Base-by-base conservation (phyloP, 2,797 vertebrate genomes). In the Lophotriccus pileatus region DNA sequence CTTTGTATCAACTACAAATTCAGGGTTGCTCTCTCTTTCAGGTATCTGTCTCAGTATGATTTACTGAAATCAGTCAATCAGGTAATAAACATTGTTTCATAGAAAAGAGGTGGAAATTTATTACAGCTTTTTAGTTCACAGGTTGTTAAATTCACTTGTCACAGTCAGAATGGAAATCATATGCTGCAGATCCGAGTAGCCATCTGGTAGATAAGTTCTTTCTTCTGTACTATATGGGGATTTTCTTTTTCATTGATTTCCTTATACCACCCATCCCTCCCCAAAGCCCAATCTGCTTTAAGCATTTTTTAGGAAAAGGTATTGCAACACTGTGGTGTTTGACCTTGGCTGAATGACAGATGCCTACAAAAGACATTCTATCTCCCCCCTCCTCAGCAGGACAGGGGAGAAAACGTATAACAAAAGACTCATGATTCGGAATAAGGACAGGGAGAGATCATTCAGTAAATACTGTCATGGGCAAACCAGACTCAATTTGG, bases 341-440 rank as follows among this genome's bases (percentile, higher is more conserved):
- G 34, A 47, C 22, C 34, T 53, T 74, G 53, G 14, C 25, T 60
- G 34, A 14, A 67, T 53, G 7, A 21, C 34, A 62, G 15, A 3
- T 43, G 18, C 8, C 25, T 53, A 47, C 6, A 75, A 49, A 82
- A 24, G 2, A 10, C 18, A 28, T 20, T 68, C 37, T 47, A 20
- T 36, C 30, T 32, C 16, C 47, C 12, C 12, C 2, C 41, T 55
- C 19, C 36, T 68, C 63, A 62, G 12, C 13, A 55, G 78, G 36
- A 49, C 27, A 43, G 15, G 36, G 27, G 47, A 41, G 22, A 53
- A 39, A 25, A 18, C 28, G 17, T 47, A 19, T 32, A 41, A 36
- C 2, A 15, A 75, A 62, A 55, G 22, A 10, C 10, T 49, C 0
- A 0, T 28, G 36, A 5, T 5, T 5, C 24, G 16, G 32, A 23